Conservation (phyloP, 2,888 invertebrate genomes). For the Cryptocheilus praepositus region DNA sequence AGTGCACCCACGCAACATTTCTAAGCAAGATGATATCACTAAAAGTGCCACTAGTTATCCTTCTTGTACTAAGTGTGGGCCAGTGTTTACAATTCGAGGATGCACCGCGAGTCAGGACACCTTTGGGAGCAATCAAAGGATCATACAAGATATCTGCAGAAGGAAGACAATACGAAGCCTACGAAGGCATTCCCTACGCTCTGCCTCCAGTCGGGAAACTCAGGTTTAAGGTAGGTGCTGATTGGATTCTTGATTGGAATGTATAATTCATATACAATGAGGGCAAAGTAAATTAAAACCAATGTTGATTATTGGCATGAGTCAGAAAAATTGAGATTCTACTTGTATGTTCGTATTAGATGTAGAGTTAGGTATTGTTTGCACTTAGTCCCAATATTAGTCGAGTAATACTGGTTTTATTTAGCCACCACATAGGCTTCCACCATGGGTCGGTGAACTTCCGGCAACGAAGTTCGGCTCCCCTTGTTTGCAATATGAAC, state of each 20-base stretch:
- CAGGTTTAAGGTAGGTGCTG: conserved; percentile 63
- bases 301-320: too few species aligned
- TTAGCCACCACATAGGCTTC: conserved; percentile 60
- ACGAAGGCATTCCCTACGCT: conserved; percentile 68
- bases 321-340: too few species aligned
- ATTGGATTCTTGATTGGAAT: background rate
- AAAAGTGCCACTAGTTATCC: conserved; percentile 5
- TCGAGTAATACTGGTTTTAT: conserved; percentile 21
- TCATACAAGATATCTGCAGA: conserved; percentile 58
- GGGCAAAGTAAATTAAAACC: too few species aligned
- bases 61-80: conserved; percentile 13
- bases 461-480: conserved; percentile 63
- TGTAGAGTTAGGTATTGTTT: background rate
- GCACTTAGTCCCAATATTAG: too few species aligned
- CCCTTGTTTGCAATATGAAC: conserved; percentile 63
- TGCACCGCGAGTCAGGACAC: conserved; percentile 56
- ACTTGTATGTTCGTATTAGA: background rate
- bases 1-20: conserved; percentile 5
- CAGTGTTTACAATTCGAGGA: background rate
- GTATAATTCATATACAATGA: background rate
- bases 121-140: conserved; percentile 59
- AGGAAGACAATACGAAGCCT: conserved; percentile 61
- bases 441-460: conserved; percentile 61
- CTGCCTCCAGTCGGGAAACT: conserved; percentile 61
- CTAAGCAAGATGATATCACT: conserved; percentile 22